Evolutionary conservation across 2,113 vertebrate genomes (phyloP), one percentile per base, ranked within the genome.

Genomic region (Tiliqua scincoides): DNA sequence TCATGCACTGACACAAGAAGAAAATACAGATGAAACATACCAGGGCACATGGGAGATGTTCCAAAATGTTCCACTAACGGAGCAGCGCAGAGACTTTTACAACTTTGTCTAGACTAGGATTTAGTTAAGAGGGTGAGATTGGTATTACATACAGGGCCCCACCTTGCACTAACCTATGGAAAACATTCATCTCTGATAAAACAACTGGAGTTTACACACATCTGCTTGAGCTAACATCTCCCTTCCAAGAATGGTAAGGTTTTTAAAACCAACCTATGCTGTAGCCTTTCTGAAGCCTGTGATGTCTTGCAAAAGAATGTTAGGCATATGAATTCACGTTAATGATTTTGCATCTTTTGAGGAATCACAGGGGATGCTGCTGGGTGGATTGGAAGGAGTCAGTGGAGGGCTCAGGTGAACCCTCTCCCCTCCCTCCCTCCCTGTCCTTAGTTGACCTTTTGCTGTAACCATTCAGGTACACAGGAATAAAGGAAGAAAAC

Each of bases 31-130:
- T 71, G 48, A 70, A 57, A 27, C 57, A 37, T 32, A 71, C 48
- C 48, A 71, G 20, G 65, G 25, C 80, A 35, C n/a, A 6, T 82
- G 65, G 67, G 65, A 82, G 71, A 82, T 7, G n/a, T 71, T 57
- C 80, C 79, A 43, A 65, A 30, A 80, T 80, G 40, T 59, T 67
- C 62, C 67, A 70, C n/a, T 70, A 54, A 32, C 32, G 37, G 6
- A 12, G 59, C 20, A 72, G 6, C 30, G 32, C 67, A 59, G 81
- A 72, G 81, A 72, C 68, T 59, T 82, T 82, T 82, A 71, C 21
- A 70, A 59, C 67, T 82, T 59, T 82, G 80, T 82, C 80, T 82
- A 57, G 67, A 82, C 48, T 37, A 27, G 52, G 59, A 79, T 18
- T 79, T 79, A 57, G 43, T 48, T 4, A 63, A 79, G 63, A 17